A percentile compares a stretch with the other conserved stretches of the same genome.
These are phyloP conservation scores for Enteromius argenteus DNA, from an alignment of 2,797 vertebrate genomes.

Conservation along the genomic window DNA sequence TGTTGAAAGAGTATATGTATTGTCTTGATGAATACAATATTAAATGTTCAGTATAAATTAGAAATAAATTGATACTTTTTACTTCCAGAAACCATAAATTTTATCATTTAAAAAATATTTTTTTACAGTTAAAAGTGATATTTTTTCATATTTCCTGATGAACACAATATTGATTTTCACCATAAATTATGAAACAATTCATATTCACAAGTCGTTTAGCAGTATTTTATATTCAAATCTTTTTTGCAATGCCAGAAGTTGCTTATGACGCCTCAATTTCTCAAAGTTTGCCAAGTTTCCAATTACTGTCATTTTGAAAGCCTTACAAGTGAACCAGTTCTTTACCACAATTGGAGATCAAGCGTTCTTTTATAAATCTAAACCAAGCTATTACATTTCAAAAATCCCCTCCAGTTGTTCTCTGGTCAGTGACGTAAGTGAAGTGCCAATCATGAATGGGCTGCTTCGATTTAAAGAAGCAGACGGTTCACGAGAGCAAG, in stretches of 20 bases:
- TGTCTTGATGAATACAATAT: not conserved
- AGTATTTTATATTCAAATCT: not conserved
- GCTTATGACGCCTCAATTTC: not conserved
- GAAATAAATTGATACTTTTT: not conserved
- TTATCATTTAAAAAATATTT: not conserved
- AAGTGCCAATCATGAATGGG: conserved; percentile 33
- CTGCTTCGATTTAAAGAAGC: not conserved
- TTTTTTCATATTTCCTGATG: not conserved
- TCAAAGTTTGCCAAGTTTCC: not conserved
- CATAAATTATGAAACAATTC: not conserved
- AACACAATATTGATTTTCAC: not conserved
- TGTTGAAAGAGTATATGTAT: not conserved
- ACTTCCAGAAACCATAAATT: not conserved
- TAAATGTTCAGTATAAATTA: not conserved
- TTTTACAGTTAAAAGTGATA: too few relatives aligned
- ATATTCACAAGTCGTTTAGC: not conserved
- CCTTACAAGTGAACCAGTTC: not conserved
- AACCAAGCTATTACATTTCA: not conserved
- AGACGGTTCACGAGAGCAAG: not conserved
- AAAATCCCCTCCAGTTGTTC: not conserved
- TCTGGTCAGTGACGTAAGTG: conserved; percentile 19
- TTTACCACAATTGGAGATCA: not conserved
- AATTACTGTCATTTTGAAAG: not conserved
- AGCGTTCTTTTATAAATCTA: not conserved
- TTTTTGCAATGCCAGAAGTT: not conserved